Evolutionary conservation across 1,140 invertebrate genomes (phyloP), one percentile per base, ranked within the genome.

Genomic region (Leptopilina boulardi): DNA sequence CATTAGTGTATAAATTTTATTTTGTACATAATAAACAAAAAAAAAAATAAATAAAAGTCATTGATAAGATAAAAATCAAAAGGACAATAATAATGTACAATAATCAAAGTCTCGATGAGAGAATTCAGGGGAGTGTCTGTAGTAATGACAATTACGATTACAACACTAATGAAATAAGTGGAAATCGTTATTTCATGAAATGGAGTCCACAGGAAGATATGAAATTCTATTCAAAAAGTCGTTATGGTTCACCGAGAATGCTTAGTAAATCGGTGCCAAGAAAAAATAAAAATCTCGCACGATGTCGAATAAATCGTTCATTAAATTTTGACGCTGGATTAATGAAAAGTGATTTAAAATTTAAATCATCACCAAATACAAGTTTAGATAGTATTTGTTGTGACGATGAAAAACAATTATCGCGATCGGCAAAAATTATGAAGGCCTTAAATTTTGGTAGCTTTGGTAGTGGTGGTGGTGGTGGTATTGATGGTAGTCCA

Each of bases 391-490:
- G 47, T 59, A 73, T 73, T 34, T 75, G 73, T 13, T 74, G 56
- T 15, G 42, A 77, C 18, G 75, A 74, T 13, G 70, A 80, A 1
- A 83, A 86, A 38, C 78, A 83, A 26, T 76, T 84, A 6, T 85
- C 88, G 0, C 84, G 89, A 74, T 89, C 89, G 0, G 85, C 88
- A 6, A 89, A 89, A 74, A 90, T 90, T 70, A 87, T 90, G 82
- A 84, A 82, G 44, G 85, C 87, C 11, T 75, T 90, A 5, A 85
- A 85, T 73, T 84, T 86, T 3, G 82, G 81, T n/a, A n/a, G n/a
- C n/a, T n/a, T n/a, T n/a, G n/a, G n/a, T n/a, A n/a, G n/a, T n/a
- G n/a, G n/a, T n/a, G n/a, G n/a, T n/a, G n/a, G n/a, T n/a, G n/a
- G n/a, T n/a, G n/a, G n/a, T n/a, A n/a, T n/a, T n/a, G n/a, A n/a